phyloP scores from a whole-genome alignment of 2,888 invertebrate species.

The Tenthredo amoena region DNA sequence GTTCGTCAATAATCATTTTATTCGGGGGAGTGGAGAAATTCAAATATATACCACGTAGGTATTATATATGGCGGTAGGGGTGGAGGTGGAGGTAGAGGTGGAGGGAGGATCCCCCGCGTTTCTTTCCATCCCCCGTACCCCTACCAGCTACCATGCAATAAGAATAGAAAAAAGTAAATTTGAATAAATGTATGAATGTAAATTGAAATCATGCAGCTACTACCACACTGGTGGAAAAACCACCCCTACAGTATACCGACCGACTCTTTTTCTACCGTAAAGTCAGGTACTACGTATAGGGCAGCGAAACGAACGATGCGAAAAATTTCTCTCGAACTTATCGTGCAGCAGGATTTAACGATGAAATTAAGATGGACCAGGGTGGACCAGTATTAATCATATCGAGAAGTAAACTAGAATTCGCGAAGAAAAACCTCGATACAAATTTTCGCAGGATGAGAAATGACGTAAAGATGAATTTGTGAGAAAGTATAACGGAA shows the following conservation, averaged over 20 bases:
- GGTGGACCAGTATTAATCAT: too few species aligned
- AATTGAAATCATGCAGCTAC: conserved; percentile 27
- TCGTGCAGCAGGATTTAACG: too few species aligned
- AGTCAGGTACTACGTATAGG: not conserved
- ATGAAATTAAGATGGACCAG: too few species aligned
- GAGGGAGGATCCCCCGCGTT: not conserved
- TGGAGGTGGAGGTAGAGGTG: not conserved
- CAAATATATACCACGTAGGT: conserved; percentile 60
- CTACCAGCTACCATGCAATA: conserved; percentile 52
- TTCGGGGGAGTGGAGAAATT: conserved; percentile 73
- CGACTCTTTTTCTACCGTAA: not conserved
- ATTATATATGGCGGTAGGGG: not conserved
- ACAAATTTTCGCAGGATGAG: too few species aligned
- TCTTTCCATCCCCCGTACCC: conserved; percentile 58
- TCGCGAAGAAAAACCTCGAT: too few species aligned
- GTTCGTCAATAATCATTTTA: conserved; percentile 78
- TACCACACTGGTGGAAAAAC: too few species aligned
- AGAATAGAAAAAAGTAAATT: not conserved
- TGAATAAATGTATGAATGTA: conserved; percentile 35
- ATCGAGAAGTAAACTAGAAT: too few species aligned
- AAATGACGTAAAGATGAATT: not conserved
- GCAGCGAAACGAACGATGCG: not conserved
- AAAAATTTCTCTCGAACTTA: too few species aligned
- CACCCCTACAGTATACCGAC: not conserved
- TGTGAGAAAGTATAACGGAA: not conserved